Percentiles rank a stretch among this genome's conserved stretches.
phyloP scores from a whole-genome alignment of 2,797 vertebrate species.

The Echeneis naucrates region DNA sequence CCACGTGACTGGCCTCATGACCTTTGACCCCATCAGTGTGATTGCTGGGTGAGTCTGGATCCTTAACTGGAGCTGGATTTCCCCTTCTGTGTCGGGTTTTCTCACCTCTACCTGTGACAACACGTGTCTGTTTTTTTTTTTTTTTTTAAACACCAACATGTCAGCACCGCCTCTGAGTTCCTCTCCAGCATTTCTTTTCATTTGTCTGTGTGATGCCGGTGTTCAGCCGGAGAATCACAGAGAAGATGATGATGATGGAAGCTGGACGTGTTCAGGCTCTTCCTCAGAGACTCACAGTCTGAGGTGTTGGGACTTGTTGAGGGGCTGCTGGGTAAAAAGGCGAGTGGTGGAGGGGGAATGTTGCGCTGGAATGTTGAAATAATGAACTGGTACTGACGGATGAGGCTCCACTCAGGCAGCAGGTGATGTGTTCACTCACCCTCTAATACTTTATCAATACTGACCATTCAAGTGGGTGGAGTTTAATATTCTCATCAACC shows the following conservation, averaged over 20 bases:
- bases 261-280: slow-evolving; percentile 26
- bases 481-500: no score
- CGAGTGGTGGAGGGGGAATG: neutral
- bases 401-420: slow-evolving; percentile 16
- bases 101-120: slow-evolving; percentile 3
- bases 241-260: neutral
- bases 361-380: slow-evolving; percentile 52
- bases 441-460: no score
- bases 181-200: no score
- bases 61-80: neutral
- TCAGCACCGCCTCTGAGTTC: no score
- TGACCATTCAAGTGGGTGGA: no score
- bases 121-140: no score
- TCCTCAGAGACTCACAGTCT: neutral
- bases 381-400: slow-evolving; percentile 28
- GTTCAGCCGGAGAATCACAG: neutral
- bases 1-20: no score
- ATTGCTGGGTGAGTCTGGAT: neutral
- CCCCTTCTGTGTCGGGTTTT: neutral
- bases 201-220: no score
- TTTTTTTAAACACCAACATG: no score
- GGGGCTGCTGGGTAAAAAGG: slow-evolving; percentile 36
- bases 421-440: no score
- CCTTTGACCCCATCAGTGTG: no score
- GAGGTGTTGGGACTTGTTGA: slow-evolving; percentile 44